Base-by-base conservation (phyloP, 2,888 invertebrate genomes). In the Stenchaetothrips biformis region DNA sequence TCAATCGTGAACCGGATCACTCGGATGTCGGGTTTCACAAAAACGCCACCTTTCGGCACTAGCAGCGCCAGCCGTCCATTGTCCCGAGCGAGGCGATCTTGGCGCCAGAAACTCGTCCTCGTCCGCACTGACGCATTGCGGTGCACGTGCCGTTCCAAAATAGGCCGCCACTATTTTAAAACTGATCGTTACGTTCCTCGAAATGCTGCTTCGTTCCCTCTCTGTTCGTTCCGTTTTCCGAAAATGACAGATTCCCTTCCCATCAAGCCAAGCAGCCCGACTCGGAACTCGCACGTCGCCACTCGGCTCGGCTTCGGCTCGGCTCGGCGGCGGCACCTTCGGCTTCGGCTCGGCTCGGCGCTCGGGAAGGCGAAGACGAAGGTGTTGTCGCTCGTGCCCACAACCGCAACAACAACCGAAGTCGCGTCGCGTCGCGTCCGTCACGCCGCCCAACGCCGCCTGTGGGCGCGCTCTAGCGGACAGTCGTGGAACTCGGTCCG, bases 221-320 rank as follows among this genome's bases (percentile, higher is more conserved):
- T 82, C 84, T 85, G 83, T 86, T 86, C 85, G 83, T 86, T 86
- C 82, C 49, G 16, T 80, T 79, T 59, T 78, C 27, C 77, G 62
- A 78, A 59, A 37, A 62, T 82, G 85, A 85, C 85, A 85, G 82
- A 80, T 81, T 79, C 83, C 81, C 82, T 81, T 79, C 83, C 81
- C 82, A 82, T 86, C 85, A 82, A 86, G 67, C 25, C 67, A 74
- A 74, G 67, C 67, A 74, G 67, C 21, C 25, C 59, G 59, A 18
- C 59, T 59, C 67, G 67, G 21, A 21, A 74, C 67, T 25, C 67
- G 67, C n/a, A 13, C 9, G 13, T 53, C 13, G 13, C 53, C 53
- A 16, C 53, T 53, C 53, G 13, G 53, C 59, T 59, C 13, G 59
- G 59, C 59, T 2, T 59, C 59, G 59, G 59, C 59, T 13, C 53